Evolutionary conservation across 2,888 invertebrate genomes (phyloP).

Genomic region (Mayetiola destructor): DNA sequence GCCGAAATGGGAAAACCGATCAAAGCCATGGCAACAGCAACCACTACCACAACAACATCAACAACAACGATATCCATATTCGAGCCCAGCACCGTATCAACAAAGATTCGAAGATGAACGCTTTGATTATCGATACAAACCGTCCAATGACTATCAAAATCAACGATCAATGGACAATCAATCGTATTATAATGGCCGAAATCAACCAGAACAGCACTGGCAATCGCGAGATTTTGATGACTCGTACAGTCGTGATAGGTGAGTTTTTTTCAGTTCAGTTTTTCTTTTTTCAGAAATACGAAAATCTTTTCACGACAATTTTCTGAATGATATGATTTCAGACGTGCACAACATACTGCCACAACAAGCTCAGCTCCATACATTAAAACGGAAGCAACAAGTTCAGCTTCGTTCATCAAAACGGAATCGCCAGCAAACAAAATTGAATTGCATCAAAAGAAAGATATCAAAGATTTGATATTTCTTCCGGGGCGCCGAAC

Average conservation of each 20-base stretch:
- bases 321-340: no score
- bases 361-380: no score
- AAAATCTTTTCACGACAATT: no score
- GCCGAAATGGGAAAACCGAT: not conserved
- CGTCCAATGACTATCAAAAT: not conserved
- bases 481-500: slow-evolving; percentile 62
- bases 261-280: no score
- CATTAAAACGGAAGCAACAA: no score
- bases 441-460: not conserved
- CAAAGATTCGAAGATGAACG: not conserved
- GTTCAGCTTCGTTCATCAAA: not conserved
- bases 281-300: no score
- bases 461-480: slow-evolving; percentile 52
- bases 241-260: not conserved
- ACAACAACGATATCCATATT: not conserved
- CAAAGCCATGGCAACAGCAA: no score
- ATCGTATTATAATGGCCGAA: not conserved
- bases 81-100: not conserved
- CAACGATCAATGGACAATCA: not conserved
- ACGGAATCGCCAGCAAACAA: not conserved
- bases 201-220: not conserved
- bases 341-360: no score
- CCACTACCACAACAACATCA: no score
- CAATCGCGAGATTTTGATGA: not conserved
- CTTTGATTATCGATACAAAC: not conserved